Base-by-base conservation (phyloP, 1,140 invertebrate species). In the Trichogramma pretiosum region DNA sequence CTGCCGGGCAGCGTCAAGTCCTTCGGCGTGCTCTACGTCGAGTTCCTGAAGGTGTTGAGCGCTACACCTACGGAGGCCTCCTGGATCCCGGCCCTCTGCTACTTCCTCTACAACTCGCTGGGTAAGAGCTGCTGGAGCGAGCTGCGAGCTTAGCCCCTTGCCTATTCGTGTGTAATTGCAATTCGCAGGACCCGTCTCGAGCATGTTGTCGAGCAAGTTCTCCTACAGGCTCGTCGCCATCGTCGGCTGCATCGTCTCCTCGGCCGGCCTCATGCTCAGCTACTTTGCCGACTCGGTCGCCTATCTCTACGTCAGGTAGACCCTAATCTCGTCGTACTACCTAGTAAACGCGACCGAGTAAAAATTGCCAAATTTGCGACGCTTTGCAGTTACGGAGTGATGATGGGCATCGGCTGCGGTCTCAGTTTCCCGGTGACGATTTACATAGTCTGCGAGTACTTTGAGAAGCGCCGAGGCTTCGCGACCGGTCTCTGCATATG, bases 191-290 rank as follows among this genome's bases (percentile, higher is more conserved):
- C 91, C 91, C 8, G 65, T 96, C 44, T 88, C 91, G 5, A 89
- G 87, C 60, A 83, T 89, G 38, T 70, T 94, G 23, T 90, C 88
- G 1, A 84, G 87, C 44, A 87, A 84, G 59, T 91, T 84, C 74
- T 93, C 90, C n/a, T 94, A 93, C 63, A 75, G 84, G 22, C 85
- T 79, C 2, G 87, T 93, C 5, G 90, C 89, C 3, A 76, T 94
- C 23, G 75, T 87, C 3, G 92, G 91, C 9, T 84, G 87, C 1
- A 68, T 82, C 1, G 81, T 90, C 40, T 85, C 89, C 0, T 79
- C 85, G 0, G 57, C 82, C 36, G 91, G 91, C 32, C 85, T 93
- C 77, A 85, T 93, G 53, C 63, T 85, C 32, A 89, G 87, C 63
- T 86, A 80, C 57, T 89, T 84, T 67, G 85, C 87, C 4, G 80